phyloP scores from a whole-genome alignment of 2,888 invertebrate genomes.

The Pocota personata region DNA sequence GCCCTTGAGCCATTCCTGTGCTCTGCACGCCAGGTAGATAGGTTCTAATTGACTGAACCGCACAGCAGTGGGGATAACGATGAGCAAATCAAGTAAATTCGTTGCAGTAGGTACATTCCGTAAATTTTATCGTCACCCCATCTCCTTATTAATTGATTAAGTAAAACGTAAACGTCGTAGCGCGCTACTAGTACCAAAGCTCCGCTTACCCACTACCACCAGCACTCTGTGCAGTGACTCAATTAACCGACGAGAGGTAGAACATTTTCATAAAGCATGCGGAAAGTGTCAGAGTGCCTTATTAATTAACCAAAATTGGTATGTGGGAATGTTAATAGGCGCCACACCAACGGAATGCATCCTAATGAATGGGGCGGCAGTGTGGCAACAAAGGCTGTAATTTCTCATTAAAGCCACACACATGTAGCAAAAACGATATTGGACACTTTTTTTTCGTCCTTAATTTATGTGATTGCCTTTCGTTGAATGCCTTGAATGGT shows the following conservation, averaged over 20 bases:
- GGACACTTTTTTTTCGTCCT: background rate
- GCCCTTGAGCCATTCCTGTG: background rate
- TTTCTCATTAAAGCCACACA: background rate
- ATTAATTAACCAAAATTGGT: slow-evolving; percentile 24
- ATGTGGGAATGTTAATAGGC: background rate
- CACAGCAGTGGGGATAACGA: background rate
- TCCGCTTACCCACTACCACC: background rate
- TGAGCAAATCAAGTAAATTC: background rate
- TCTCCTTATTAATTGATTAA: background rate
- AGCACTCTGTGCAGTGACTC: slow-evolving; percentile 6
- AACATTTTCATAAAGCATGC: slow-evolving; percentile 15
- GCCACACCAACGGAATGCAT: background rate
- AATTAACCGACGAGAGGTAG: background rate
- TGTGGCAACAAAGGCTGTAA: background rate
- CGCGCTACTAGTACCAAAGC: background rate
- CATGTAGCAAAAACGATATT: background rate
- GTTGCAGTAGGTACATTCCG: background rate
- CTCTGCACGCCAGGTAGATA: background rate
- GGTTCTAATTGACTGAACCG: slow-evolving; percentile 3
- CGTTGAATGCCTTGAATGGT: slow-evolving; percentile 26
- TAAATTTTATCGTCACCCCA: background rate
- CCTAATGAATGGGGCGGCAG: background rate
- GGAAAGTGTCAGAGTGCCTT: background rate
- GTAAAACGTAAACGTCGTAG: background rate
- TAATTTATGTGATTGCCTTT: slow-evolving; percentile 38